These are phyloP conservation scores for Neostethus bicornis DNA, from an alignment of 2,797 vertebrate genomes.

Conservation along the genomic window DNA sequence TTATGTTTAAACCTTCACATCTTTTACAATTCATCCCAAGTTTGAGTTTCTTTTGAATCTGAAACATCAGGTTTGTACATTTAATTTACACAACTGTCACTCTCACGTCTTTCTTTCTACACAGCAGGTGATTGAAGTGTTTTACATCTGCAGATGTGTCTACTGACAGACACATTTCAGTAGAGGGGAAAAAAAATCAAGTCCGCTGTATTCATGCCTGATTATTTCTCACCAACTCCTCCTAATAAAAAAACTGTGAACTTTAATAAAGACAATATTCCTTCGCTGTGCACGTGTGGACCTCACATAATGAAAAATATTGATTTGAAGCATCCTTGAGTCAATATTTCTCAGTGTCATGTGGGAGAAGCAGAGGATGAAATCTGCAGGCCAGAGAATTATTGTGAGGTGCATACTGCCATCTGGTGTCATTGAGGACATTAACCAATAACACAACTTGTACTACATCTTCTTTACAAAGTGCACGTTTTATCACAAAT, in stretches of 20 bases:
- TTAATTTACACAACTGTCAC: not conserved
- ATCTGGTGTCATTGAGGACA: conserved; percentile 56
- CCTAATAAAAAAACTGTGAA: conserved; percentile 67
- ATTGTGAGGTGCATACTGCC: conserved; percentile 58
- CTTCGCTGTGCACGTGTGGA: conserved; percentile 66
- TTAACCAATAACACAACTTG: too few species aligned
- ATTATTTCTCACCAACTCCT: conserved; percentile 23
- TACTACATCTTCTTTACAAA: too few species aligned
- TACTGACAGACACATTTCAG: not conserved
- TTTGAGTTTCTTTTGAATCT: not conserved
- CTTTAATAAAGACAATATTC: conserved; percentile 83
- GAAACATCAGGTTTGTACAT: not conserved
- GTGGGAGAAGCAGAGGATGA: conserved; percentile 28
- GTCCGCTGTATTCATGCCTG: conserved; percentile 40
- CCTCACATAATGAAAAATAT: conserved; percentile 83
- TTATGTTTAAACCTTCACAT: conserved; percentile 8
- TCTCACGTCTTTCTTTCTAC: conserved; percentile 5
- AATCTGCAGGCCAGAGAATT: not conserved
- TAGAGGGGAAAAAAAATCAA: not conserved
- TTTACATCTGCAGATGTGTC: too few species aligned
- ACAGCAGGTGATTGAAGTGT: not conserved
- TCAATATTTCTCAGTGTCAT: conserved; percentile 70
- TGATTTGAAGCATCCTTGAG: conserved; percentile 76
- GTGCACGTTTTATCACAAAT: too few species aligned
- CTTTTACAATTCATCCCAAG: conserved; percentile 5